Evolutionary conservation across 2,888 invertebrate genomes (phyloP).

Genomic region (Germaria angustata): DNA sequence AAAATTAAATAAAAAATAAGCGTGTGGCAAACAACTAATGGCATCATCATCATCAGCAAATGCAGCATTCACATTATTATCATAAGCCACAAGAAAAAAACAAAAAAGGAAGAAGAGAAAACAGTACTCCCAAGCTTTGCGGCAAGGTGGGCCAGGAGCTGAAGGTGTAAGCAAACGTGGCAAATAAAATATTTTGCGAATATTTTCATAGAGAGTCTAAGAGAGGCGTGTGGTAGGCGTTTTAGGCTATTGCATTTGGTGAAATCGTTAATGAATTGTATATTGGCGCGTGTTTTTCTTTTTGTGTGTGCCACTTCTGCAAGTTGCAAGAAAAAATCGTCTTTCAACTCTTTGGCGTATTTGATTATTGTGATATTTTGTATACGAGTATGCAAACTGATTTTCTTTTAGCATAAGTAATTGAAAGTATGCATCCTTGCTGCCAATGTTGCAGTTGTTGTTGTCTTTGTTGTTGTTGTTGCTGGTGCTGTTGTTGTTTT

Average conservation of each 20-base stretch:
- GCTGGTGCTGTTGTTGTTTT: conserved; percentile 68
- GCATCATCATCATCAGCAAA: conserved; percentile 58
- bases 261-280: conserved; percentile 69
- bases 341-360: conserved; percentile 58
- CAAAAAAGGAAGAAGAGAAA: no score
- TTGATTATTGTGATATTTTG: conserved; percentile 27
- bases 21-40: conserved; percentile 64
- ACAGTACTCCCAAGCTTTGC: neutral
- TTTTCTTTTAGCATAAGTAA: conserved; percentile 58
- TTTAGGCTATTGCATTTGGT: conserved; percentile 60
- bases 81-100: conserved; percentile 27
- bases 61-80: conserved; percentile 47
- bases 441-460: conserved; percentile 51
- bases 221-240: conserved; percentile 63
- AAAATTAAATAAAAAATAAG: no score
- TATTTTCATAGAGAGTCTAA: neutral
- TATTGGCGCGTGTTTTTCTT: conserved; percentile 59
- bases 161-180: neutral
- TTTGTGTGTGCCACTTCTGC: neutral
- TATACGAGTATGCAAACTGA: conserved; percentile 44
- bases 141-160: conserved; percentile 21
- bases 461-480: conserved; percentile 66
- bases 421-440: conserved; percentile 60
- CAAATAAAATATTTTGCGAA: neutral
- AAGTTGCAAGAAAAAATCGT: conserved; percentile 27